Evolutionary conservation across 1,140 invertebrate species (phyloP).

Genomic region (Ctenoplectra terminalis): DNA sequence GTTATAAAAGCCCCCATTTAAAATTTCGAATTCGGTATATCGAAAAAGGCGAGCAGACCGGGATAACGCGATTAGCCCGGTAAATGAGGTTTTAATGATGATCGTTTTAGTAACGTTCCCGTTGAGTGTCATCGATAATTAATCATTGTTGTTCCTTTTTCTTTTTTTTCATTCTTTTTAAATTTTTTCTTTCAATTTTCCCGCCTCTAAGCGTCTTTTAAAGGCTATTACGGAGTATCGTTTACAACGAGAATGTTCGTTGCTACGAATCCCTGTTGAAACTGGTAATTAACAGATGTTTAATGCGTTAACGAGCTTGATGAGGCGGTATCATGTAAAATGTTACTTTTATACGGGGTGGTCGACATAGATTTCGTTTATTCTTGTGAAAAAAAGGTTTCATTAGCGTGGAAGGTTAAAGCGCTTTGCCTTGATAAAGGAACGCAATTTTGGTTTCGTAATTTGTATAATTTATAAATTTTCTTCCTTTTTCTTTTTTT

Average conservation of each 20-base stretch:
- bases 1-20: constrained; percentile 47
- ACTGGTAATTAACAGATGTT: not conserved
- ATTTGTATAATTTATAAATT: too few species aligned
- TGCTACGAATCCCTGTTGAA: not conserved
- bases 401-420: not conserved
- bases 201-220: not conserved
- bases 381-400: not conserved
- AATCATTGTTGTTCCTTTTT: constrained; percentile 15
- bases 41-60: constrained; percentile 39
- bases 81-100: constrained; percentile 47
- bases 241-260: not conserved
- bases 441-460: too few species aligned
- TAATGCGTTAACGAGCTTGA: not conserved
- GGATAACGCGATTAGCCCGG: constrained; percentile 35
- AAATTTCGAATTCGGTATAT: constrained; percentile 44
- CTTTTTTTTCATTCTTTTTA: not conserved
- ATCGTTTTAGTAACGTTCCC: constrained; percentile 41
- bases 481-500: too few species aligned
- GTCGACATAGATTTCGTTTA: not conserved
- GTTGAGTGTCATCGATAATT: constrained; percentile 26
- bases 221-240: not conserved
- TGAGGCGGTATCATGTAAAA: not conserved
- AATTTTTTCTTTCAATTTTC: too few species aligned
- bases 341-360: not conserved
- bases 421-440: not conserved